Evolutionary conservation across 2,888 invertebrate genomes (phyloP).

Genomic region (Psylliodes chrysocephalus): DNA sequence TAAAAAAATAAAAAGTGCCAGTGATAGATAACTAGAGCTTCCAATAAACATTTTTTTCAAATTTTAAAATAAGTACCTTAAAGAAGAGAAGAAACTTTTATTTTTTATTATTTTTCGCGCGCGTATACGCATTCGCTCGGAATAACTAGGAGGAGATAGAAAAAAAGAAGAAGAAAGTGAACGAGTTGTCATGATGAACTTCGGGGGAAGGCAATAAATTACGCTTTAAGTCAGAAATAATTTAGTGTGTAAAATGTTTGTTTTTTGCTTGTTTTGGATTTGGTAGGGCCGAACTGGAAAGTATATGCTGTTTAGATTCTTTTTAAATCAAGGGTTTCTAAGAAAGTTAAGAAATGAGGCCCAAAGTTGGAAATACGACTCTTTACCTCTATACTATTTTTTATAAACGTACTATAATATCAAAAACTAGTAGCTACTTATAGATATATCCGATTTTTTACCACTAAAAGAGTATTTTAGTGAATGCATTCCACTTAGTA

Average conservation of each 20-base stretch:
- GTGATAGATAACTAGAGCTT: conserved; percentile 46
- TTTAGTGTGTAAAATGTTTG: conserved; percentile 41
- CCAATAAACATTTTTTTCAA: conserved; percentile 39
- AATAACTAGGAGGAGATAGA: conserved; percentile 8
- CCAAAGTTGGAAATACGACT: no score
- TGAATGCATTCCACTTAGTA: no score
- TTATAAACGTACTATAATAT: no score
- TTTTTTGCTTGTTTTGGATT: conserved; percentile 18
- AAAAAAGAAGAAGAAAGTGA: conserved; percentile 40
- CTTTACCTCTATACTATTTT: no score
- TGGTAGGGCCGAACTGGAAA: conserved; percentile 19
- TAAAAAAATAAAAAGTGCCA: conserved; percentile 38
- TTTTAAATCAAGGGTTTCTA: no score
- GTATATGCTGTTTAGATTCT: no score
- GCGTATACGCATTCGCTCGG: conserved; percentile 27
- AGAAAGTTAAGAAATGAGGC: no score
- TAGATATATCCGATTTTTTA: no score
- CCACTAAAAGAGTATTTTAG: no score
- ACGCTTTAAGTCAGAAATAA: conserved; percentile 59
- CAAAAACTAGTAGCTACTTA: no score
- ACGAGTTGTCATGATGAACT: conserved; percentile 49
- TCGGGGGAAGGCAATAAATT: conserved; percentile 64
- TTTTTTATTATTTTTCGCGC: conserved; percentile 40
- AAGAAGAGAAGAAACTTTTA: conserved; percentile 31
- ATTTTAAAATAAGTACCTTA: conserved; percentile 45